These are phyloP conservation scores for Rhegmatorhina hoffmannsi DNA, from an alignment of 2,113 vertebrate species.

Conservation along the genomic window DNA sequence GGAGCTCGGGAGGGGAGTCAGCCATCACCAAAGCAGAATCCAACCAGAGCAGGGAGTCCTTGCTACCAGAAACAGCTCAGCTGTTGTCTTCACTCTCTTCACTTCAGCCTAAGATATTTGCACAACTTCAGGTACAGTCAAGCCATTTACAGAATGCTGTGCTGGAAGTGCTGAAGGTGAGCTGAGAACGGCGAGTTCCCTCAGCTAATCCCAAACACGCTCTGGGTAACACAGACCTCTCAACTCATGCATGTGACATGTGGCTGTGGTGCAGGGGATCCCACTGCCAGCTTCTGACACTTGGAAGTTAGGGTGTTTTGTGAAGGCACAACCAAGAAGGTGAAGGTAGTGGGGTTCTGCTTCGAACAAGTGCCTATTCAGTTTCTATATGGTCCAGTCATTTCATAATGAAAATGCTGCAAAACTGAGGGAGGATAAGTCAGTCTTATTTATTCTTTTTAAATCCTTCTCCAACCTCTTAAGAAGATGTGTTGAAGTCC, in stretches of 20 bases:
- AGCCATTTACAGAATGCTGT: not conserved
- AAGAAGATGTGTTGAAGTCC: not conserved
- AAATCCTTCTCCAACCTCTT: not conserved
- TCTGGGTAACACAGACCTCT: accelerated
- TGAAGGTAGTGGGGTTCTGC: not conserved
- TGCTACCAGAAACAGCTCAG: slow-evolving; percentile 74
- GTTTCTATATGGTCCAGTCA: not conserved
- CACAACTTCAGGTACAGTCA: slow-evolving; percentile 79
- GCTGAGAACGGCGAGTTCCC: not conserved
- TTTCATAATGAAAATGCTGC: not conserved
- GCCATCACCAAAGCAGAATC: slow-evolving; percentile 62
- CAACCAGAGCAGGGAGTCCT: slow-evolving; percentile 37
- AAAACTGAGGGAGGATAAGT: not conserved
- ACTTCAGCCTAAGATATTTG: slow-evolving; percentile 83
- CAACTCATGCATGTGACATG: not conserved
- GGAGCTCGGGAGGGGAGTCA: slow-evolving; percentile 61
- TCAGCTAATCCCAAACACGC: not conserved
- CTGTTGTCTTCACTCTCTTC: slow-evolving; percentile 80
- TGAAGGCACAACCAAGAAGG: not conserved
- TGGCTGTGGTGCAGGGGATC: not conserved
- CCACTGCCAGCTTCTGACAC: not conserved
- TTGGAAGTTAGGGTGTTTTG: not conserved
- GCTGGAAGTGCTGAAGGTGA: not conserved
- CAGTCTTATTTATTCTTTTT: not conserved
- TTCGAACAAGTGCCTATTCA: not conserved